Base-by-base conservation (phyloP, 2,888 invertebrate species). In the Sphaerophoria rueppellii region DNA sequence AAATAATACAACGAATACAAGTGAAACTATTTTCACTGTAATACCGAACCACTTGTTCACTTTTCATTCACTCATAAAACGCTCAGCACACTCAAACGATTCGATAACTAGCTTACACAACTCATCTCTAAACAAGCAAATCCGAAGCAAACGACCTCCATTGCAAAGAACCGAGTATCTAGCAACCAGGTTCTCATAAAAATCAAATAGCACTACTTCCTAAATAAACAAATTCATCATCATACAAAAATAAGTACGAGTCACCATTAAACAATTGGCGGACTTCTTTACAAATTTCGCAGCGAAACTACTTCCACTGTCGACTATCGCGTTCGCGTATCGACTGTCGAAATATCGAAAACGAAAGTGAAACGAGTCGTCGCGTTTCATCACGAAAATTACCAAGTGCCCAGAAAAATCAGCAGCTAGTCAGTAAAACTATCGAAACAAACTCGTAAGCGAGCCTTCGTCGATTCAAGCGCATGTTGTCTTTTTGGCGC, bases 291-390 rank as follows among this genome's bases (percentile, higher is more conserved):
- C 60, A 43, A 72, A 69, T 76, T 71, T 75, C 71, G 72, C 75
- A 79, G 61, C 79, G 75, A n/a, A n/a, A n/a, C n/a, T n/a, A n/a
- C n/a, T n/a, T n/a, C n/a, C n/a, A 67, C 78, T 71, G 79, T 50
- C 69, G 80, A 69, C 69, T n/a, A n/a, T n/a, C n/a, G n/a, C n/a
- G n/a, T n/a, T n/a, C n/a, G n/a, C n/a, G n/a, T 69, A 55, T 77
- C 80, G 80, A 75, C 75, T 57, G 78, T 83, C 82, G 78, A 82
- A 76, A 78, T 61, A 54, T 74, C 81, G 74, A 82, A 85, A 86
- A 82, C 78, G 86, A 86, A 86, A 86, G 86, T 82, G 86, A 86
- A 86, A 82, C 86, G 86, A 86, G 86, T 82, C 86, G 82, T 86
- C 86, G 86, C 86, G 86, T 86, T 86, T 82, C 86, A 85, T 82